These are phyloP conservation scores for Drosophila nigritarsus DNA, from an alignment of 2,888 invertebrate species.

Conservation along the genomic window DNA sequence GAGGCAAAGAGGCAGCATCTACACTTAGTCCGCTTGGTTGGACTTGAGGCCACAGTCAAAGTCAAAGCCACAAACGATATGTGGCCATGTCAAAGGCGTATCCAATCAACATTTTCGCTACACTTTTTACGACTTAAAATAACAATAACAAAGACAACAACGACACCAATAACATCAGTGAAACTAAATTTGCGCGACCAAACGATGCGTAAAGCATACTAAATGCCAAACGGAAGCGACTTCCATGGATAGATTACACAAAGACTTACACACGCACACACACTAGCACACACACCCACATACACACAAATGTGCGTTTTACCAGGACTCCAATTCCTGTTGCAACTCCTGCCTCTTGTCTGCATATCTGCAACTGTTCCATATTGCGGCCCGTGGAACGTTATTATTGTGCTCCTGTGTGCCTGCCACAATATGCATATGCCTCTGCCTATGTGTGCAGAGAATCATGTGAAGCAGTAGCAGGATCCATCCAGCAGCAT, in stretches of 20 bases:
- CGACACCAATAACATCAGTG: constrained; percentile 35
- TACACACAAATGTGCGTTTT: constrained; percentile 9
- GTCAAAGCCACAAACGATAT: constrained; percentile 23
- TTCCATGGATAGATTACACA: constrained; percentile 68
- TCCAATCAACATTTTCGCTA: constrained; percentile 46
- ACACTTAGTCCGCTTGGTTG: constrained; percentile 14
- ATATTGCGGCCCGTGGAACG: constrained; percentile 62
- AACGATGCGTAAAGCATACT: constrained; percentile 77
- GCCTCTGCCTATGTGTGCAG: constrained; percentile 4
- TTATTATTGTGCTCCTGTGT: constrained; percentile 58
- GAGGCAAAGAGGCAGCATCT: constrained; percentile 7
- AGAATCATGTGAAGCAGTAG: constrained; percentile 9
- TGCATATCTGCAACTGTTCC: constrained; percentile 68
- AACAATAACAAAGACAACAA: not conserved
- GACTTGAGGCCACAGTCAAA: constrained; percentile 2
- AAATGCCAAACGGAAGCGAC: constrained; percentile 72
- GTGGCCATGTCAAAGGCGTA: constrained; percentile 33
- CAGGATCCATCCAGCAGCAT: constrained; percentile 29
- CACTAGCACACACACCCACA: not conserved
- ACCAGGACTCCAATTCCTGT: constrained; percentile 7
- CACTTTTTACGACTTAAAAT: constrained; percentile 9
- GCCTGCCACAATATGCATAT: constrained; percentile 25
- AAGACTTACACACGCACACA: constrained; percentile 30
- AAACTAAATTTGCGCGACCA: constrained; percentile 70
- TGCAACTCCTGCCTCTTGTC: constrained; percentile 11